Evolutionary conservation across 1,140 invertebrate species (phyloP), one percentile per base, ranked within the genome.

Genomic region (Zaprionus tsacasi): DNA sequence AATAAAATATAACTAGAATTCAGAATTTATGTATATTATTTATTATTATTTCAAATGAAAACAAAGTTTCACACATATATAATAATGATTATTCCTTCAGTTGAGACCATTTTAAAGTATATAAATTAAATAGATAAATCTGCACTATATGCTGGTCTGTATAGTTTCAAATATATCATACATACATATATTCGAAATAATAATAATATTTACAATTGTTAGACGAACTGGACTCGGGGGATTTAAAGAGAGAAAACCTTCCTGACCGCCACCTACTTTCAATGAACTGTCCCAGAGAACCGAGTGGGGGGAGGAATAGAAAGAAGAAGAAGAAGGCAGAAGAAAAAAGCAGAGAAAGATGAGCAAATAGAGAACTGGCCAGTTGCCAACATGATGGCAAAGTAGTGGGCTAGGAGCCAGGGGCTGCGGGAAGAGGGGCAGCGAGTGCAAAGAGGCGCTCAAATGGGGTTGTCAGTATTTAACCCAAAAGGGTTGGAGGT

Each of bases 381-480:
- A 58, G 50, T 66, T 63, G 85, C 70, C 79, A 77, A 66, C 76
- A 56, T 60, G 70, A 70, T 75, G 76, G 70, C 66, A 68, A 70
- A 71, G 64, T 71, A 70, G 74, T 72, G 70, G 74, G 74, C 66
- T 79, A 76, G 76, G 85, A 78, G 85, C 81, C 78, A 87, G 72
- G 27, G 27, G n/a, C n/a, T 15, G 40, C 6, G 40, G 40, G n/a
- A n/a, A 45, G 40, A 7, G 40, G 40, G 15, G 40, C 74, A 78
- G 83, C 52, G 76, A 78, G 76, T 83, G 83, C 83, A 89, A 89
- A 89, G 89, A 91, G 91, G 83, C 90, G 86, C 89, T 91, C 91
- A 91, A 91, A 91, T 91, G 83, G 91, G 91, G 91, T 91, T 91
- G 91, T 91, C 91, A 91, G 82, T 91, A 91, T 91, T 91, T 91